These are phyloP conservation scores for Tenthredo notha DNA, from an alignment of 2,888 invertebrate species.

Conservation along the genomic window DNA sequence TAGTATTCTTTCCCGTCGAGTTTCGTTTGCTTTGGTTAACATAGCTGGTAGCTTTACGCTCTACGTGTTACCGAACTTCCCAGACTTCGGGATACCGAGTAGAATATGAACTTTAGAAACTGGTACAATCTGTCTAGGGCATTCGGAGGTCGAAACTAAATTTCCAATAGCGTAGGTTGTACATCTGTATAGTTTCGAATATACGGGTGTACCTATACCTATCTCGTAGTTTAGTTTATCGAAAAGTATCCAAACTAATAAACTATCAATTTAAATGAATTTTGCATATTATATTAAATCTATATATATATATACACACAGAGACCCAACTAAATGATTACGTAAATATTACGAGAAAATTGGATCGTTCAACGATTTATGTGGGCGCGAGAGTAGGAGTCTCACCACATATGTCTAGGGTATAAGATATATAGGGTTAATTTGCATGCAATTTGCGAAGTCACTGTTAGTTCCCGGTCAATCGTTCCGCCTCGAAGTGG, in stretches of 20 bases:
- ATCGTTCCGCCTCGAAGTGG: constrained; percentile 48
- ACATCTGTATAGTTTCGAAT: not conserved
- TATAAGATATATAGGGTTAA: constrained; percentile 16
- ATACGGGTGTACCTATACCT: not conserved
- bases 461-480: constrained; percentile 29
- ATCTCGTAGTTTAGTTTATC: not conserved
- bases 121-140: constrained; percentile 76
- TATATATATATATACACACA: too few species aligned
- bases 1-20: not conserved
- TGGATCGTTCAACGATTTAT: not conserved
- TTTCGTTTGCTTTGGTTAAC: not conserved
- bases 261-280: not conserved
- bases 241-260: not conserved
- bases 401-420: constrained; percentile 7
- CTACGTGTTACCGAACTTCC: not conserved
- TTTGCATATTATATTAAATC: not conserved
- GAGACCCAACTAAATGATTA: not conserved
- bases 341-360: constrained; percentile 14
- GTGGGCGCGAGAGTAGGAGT: constrained; percentile 9
- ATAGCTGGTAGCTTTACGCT: not conserved
- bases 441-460: constrained; percentile 46
- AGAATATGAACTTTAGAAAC: constrained; percentile 76
- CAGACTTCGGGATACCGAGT: constrained; percentile 63
- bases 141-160: constrained; percentile 11
- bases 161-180: not conserved